Conservation (phyloP, 2,113 vertebrate species). For the Pongo abelii region DNA sequence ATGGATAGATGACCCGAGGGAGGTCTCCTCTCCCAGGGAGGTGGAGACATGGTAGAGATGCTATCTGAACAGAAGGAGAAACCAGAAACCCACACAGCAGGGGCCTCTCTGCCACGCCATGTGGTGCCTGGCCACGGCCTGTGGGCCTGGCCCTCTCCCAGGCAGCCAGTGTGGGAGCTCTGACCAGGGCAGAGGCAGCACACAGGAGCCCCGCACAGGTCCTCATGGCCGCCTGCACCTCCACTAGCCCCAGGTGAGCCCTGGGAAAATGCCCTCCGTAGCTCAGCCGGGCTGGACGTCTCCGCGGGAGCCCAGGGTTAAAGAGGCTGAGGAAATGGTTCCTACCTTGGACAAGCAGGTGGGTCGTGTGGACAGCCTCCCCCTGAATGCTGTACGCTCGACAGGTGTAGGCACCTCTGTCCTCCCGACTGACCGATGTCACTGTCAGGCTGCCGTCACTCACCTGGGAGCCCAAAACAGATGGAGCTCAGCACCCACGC, state of each 20-base stretch:
- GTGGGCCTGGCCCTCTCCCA: background rate
- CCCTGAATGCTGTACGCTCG: slow-evolving; percentile 98
- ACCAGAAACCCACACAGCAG: background rate
- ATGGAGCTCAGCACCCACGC: background rate
- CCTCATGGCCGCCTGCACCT: background rate
- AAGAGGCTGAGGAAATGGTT: background rate
- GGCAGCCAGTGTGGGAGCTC: background rate
- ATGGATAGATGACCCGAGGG: background rate
- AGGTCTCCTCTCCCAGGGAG: background rate
- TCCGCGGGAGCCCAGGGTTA: background rate
- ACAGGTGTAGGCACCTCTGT: slow-evolving; percentile 97
- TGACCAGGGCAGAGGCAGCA: fast-evolving
- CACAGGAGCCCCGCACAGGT: background rate
- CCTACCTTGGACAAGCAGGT: slow-evolving; percentile 97
- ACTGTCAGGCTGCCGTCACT: slow-evolving; percentile 96
- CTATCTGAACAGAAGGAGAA: background rate
- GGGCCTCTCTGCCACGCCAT: background rate
- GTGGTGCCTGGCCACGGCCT: background rate
- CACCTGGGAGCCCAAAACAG: slow-evolving; percentile 83
- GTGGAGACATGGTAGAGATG: background rate
- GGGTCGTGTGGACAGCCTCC: slow-evolving; percentile 96
- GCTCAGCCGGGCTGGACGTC: background rate
- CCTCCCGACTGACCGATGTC: slow-evolving; percentile 91
- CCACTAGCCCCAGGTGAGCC: background rate
- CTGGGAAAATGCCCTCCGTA: background rate